A percentile compares a stretch with the other conserved stretches of the same genome.
phyloP scores from a whole-genome alignment of 2,113 vertebrate genomes.

The Eretmodus cyanostictus region DNA sequence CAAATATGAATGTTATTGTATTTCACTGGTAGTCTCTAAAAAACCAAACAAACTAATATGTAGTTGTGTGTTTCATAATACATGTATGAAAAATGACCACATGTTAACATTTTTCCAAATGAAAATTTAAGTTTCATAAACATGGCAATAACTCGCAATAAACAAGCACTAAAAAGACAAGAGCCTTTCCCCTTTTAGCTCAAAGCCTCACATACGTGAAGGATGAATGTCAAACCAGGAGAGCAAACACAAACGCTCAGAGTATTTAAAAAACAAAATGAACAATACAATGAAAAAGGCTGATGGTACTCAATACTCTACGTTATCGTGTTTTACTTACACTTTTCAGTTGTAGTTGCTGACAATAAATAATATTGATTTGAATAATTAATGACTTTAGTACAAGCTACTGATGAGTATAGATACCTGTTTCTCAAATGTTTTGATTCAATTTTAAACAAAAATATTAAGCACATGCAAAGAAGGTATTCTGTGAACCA shows the following conservation, averaged over 20 bases:
- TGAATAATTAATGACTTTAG: no score
- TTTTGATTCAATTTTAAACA: not conserved
- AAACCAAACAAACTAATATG: not conserved
- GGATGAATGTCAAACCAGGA: accelerated
- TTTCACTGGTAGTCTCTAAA: no score
- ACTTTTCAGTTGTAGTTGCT: no score
- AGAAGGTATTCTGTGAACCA: not conserved
- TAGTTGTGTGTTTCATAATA: not conserved
- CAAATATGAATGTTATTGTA: no score
- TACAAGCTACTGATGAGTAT: not conserved
- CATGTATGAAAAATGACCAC: not conserved
- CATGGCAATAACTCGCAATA: not conserved
- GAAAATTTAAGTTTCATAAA: not conserved
- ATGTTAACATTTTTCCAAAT: not conserved
- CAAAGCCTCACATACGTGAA: accelerated
- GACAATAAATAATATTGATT: no score
- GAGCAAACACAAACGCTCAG: accelerated
- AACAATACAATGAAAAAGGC: not conserved
- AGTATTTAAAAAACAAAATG: not conserved
- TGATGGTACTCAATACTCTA: accelerated
- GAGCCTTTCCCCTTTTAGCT: accelerated
- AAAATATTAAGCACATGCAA: not conserved
- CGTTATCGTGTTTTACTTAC: not conserved
- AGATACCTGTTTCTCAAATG: not conserved
- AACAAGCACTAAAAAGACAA: not conserved